Base-by-base conservation (phyloP, 2,797 vertebrate genomes). In the Lemur catta region DNA sequence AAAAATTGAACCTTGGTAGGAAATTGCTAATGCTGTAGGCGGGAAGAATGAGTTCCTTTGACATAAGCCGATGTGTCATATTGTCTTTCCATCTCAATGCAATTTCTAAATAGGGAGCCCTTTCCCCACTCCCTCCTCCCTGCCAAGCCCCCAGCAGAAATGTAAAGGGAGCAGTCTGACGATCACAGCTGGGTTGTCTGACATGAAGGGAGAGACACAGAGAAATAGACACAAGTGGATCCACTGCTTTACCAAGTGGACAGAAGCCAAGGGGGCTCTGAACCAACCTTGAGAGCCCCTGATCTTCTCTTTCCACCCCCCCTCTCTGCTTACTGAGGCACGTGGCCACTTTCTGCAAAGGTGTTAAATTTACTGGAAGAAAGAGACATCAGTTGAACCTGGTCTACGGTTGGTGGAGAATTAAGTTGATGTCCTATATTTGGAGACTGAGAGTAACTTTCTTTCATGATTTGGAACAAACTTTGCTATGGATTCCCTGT, bases 31-130 rank as follows among this genome's bases (percentile, higher is more conserved):
- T 95, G 97, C 95, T 87, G 97, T 97, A 96, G 97, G 97, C 89
- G 67, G 95, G 75, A 95, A 95, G 92, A 97, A 96, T 82, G 94
- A 97, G 81, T 81, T 97, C 91, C 79, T 97, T 92, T 98, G 98
- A 98, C 97, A 96, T 97, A 91, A 97, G 92, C 89, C 0, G 46
- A 97, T 97, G 97, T 98, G 97, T 98, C 97, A 98, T 94, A 94
- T 88, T 93, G 93, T 97, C 97, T 97, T 97, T 92, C 95, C 78
- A 95, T 97, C 94, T 97, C 95, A 92, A 78, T 88, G 93, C 93
- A n/a, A 93, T 96, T 97, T 97, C 96, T 97, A 98, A 97, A 97
- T 97, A 97, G 90, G 96, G 97, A 98, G 87, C 95, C 93, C 87
- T 96, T 88, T 94, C 82, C 96, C 69, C 79, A 63, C 90, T 76